phyloP scores from a whole-genome alignment of 1,140 invertebrate genomes.

The Ips typographus region DNA sequence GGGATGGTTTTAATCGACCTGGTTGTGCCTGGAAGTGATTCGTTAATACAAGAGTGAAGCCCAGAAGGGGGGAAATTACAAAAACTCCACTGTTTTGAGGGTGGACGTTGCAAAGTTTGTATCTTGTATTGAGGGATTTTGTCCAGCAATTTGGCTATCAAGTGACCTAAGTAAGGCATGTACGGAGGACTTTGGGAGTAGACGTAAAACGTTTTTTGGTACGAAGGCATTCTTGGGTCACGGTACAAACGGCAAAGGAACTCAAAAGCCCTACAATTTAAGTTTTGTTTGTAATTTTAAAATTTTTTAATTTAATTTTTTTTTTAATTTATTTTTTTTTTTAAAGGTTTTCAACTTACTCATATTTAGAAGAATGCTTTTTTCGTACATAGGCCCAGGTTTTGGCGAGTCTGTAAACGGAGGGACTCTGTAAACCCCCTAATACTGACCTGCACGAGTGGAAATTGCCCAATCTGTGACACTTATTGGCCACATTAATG shows the following conservation, averaged over 20 bases:
- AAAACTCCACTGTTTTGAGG: constrained; percentile 28
- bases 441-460: constrained; percentile 59
- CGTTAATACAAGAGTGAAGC: background rate
- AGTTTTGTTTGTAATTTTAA: too few species aligned
- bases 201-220: constrained; percentile 51
- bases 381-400: constrained; percentile 58
- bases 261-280: constrained; percentile 49
- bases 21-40: constrained; percentile 26
- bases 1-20: constrained; percentile 10
- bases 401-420: constrained; percentile 54
- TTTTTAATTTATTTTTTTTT: too few species aligned
- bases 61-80: constrained; percentile 7
- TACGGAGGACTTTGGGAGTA: constrained; percentile 48
- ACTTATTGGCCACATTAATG: constrained; percentile 58
- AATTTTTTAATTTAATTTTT: too few species aligned
- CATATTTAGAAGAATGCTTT: constrained; percentile 58
- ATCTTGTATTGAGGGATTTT: constrained; percentile 41
- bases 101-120: constrained; percentile 26
- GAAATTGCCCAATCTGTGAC: constrained; percentile 56
- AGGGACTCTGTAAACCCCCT: constrained; percentile 57
- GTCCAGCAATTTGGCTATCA: constrained; percentile 52
- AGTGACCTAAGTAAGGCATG: constrained; percentile 55
- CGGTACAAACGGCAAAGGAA: constrained; percentile 54
- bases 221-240: constrained; percentile 48
- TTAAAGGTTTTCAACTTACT: constrained; percentile 47